Evolutionary conservation across 2,888 invertebrate species (phyloP), one percentile per base, ranked within the genome.

Genomic region (Dryomyza anilis): DNA sequence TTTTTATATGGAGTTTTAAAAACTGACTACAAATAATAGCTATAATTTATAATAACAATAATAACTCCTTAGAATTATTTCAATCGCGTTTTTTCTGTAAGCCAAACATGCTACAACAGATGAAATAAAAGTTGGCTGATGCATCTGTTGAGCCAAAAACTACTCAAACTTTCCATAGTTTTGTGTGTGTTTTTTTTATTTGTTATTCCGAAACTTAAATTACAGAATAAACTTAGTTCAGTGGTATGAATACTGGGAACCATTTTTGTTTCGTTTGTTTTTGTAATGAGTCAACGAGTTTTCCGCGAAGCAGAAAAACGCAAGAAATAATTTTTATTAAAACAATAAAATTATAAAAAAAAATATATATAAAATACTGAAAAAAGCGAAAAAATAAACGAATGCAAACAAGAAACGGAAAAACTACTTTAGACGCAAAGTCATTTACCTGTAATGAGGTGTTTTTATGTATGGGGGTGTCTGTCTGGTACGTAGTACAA

Each of bases 351-450:
- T 21, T 30, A 53, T 29, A 53, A 53, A 30, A 45, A 60, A 53
- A 12, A 27, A 33, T 21, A 59, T 21, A 48, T 30, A 14, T 8
- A 5, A 59, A 55, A 45, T 30, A 33, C 66, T 62, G 63, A 64
- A 67, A 69, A 52, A 52, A 25, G 21, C 23, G 25, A 8, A 50
- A 56, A 33, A 55, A 36, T 64, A 46, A 33, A 62, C 48, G 30
- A 55, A 64, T 55, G 59, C 59, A 64, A 66, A 59, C 64, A 66
- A 69, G 67, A 67, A 67, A 66, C 69, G 65, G 66, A 64, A 67
- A 69, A 69, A 48, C 61, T 52, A 57, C 59, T 67, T 46, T 58
- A 66, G 60, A 66, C 61, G 66, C 57, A 58, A 64, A 46, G 61
- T 66, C 66, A 67, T 65, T 66, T 66, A 60, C 65, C 65, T 67